Conservation (phyloP, 2,888 invertebrate species). For the Drosophila anomalata region DNA sequence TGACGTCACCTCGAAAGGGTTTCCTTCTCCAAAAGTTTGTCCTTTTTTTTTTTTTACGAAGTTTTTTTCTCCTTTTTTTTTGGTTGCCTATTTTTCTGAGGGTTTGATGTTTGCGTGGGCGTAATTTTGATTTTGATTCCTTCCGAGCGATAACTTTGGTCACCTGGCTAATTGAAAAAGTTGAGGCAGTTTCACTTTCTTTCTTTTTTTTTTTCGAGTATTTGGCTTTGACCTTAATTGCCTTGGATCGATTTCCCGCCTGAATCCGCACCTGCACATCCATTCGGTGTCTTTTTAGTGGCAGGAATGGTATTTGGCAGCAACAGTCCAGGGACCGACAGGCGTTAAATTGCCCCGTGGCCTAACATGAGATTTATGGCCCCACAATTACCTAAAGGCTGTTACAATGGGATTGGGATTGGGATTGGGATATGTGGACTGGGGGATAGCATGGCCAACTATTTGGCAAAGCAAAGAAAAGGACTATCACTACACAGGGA, state of each 20-base stretch:
- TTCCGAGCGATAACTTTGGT: slow-evolving; percentile 67
- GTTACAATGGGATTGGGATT: slow-evolving; percentile 14
- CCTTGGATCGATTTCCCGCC: slow-evolving; percentile 61
- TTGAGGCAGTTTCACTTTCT: slow-evolving; percentile 60
- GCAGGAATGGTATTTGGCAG: slow-evolving; percentile 34
- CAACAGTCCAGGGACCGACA: slow-evolving; percentile 38
- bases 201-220: slow-evolving; percentile 6
- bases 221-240: slow-evolving; percentile 70
- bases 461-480: slow-evolving; percentile 24
- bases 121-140: slow-evolving; percentile 56
- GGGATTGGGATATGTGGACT: background rate
- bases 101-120: slow-evolving; percentile 72
- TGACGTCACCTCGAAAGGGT: slow-evolving; percentile 49
- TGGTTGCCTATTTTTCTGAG: slow-evolving; percentile 34
- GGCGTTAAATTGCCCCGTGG: slow-evolving; percentile 49
- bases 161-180: slow-evolving; percentile 71
- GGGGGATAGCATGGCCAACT: slow-evolving; percentile 10
- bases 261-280: slow-evolving; percentile 34
- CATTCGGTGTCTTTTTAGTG: slow-evolving; percentile 44
- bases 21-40: slow-evolving; percentile 43
- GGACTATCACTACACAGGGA: background rate
- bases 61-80: slow-evolving; percentile 8
- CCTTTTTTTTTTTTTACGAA: slow-evolving; percentile 7
- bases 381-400: slow-evolving; percentile 60
- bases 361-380: slow-evolving; percentile 68